Evolutionary conservation across 1,140 invertebrate species (phyloP).

Genomic region (Magallana gigas): DNA sequence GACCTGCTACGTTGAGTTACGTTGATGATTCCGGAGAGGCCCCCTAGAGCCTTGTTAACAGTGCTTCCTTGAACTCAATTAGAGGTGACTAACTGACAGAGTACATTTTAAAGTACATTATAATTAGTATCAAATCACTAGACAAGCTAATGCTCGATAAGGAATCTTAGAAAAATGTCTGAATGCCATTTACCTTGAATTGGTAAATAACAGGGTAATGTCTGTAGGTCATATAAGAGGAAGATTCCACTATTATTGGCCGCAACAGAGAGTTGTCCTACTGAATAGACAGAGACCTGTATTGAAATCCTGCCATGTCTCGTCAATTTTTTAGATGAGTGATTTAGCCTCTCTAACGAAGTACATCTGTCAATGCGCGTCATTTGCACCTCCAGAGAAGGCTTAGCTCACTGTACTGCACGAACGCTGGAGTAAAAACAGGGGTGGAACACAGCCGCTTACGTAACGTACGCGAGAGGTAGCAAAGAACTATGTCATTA

Average conservation of each 20-base stretch:
- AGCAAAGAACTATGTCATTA: conserved; percentile 23
- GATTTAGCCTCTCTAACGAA: conserved; percentile 31
- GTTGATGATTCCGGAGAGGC: background rate
- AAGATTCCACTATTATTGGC: background rate
- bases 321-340: conserved; percentile 34
- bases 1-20: no score
- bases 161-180: background rate
- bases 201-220: background rate
- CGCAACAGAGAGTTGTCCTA: background rate
- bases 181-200: background rate
- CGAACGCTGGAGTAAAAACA: conserved; percentile 25
- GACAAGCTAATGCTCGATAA: background rate
- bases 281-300: background rate
- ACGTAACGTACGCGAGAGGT: conserved; percentile 21
- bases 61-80: background rate
- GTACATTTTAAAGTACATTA: background rate
- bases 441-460: conserved; percentile 3
- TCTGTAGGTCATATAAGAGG: background rate
- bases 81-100: background rate
- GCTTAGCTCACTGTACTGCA: background rate
- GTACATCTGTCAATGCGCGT: conserved; percentile 23
- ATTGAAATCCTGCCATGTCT: conserved; percentile 14
- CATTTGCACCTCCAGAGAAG: conserved; percentile 13
- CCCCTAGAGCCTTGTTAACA: background rate
- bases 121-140: conserved; percentile 18